Percentiles rank a stretch among this genome's conserved stretches.
Evolutionary conservation across 2,888 invertebrate species (phyloP).

Genomic region (Trachelus tabidus): DNA sequence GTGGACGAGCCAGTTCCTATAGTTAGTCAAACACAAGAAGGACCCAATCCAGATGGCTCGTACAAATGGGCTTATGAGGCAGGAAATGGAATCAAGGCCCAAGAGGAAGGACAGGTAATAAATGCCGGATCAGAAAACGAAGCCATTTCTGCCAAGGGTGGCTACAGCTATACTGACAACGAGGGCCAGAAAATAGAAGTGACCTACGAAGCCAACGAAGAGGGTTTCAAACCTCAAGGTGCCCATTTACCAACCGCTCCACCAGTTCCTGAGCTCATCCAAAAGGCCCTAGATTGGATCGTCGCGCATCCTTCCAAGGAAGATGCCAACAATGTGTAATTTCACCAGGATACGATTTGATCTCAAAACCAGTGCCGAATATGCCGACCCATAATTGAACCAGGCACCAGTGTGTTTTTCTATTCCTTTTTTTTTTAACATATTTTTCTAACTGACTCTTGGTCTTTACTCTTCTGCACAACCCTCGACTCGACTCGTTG

Average conservation of each 20-base stretch:
- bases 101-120: slow-evolving; percentile 62
- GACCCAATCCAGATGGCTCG: slow-evolving; percentile 60
- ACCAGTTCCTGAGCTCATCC: slow-evolving; percentile 60
- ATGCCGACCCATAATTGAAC: neutral
- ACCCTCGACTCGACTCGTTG: slow-evolving; percentile 14
- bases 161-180: slow-evolving; percentile 60
- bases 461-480: slow-evolving; percentile 19
- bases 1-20: slow-evolving; percentile 55
- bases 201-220: slow-evolving; percentile 63
- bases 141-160: slow-evolving; percentile 58
- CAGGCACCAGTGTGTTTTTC: neutral
- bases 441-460: neutral
- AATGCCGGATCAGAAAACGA: slow-evolving; percentile 56
- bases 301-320: slow-evolving; percentile 49
- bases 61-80: slow-evolving; percentile 64
- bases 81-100: slow-evolving; percentile 65
- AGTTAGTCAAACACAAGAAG: slow-evolving; percentile 52
- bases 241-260: slow-evolving; percentile 64
- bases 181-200: slow-evolving; percentile 61
- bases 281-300: slow-evolving; percentile 56
- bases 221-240: slow-evolving; percentile 63
- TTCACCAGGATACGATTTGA: neutral
- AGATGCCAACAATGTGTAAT: slow-evolving; percentile 29
- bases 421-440: neutral
- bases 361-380: neutral